phyloP scores from a whole-genome alignment of 2,797 vertebrate genomes.

The Coluber constrictor region DNA sequence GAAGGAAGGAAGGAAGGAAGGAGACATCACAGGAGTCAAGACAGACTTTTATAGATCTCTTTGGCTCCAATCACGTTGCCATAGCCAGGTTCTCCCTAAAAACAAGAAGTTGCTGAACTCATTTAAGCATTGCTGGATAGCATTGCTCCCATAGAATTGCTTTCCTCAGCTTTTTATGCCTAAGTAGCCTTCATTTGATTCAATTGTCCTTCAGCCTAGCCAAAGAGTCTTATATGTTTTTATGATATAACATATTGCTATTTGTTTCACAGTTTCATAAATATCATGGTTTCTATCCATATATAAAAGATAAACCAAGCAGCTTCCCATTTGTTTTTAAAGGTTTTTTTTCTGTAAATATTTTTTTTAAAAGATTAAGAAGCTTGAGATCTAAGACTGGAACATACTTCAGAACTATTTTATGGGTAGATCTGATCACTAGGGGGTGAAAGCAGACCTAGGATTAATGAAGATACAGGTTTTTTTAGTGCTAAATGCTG shows the following conservation, averaged over 20 bases:
- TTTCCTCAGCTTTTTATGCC: neutral
- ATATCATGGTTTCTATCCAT: neutral
- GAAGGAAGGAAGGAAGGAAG: too few relatives aligned
- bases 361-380: neutral
- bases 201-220: neutral
- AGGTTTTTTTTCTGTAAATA: neutral
- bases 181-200: neutral
- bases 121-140: neutral
- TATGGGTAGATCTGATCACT: neutral
- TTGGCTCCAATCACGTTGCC: neutral
- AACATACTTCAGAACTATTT: neutral
- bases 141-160: neutral
- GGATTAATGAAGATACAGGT: neutral
- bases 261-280: neutral
- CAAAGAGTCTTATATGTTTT: neutral
- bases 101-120: neutral
- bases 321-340: neutral
- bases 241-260: neutral
- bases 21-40: neutral
- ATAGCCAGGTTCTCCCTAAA: neutral
- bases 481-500: neutral
- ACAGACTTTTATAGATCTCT: neutral
- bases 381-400: neutral
- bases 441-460: neutral
- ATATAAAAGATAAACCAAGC: neutral